A percentile compares a stretch with the other conserved stretches of the same genome.
These are phyloP conservation scores for Plebejus anna DNA, from an alignment of 2,888 invertebrate species.

Conservation along the genomic window DNA sequence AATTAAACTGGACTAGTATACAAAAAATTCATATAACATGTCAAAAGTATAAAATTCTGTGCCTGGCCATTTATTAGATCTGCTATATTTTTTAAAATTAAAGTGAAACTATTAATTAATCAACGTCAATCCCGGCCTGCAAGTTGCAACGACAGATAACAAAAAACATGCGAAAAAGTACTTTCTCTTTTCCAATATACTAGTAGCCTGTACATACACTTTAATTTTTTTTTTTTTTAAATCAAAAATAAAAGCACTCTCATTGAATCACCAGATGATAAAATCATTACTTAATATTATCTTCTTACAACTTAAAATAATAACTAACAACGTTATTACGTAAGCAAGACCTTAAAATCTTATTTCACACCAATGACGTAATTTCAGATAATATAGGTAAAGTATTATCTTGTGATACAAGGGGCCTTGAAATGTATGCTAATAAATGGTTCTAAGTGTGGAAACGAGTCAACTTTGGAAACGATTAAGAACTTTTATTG, in stretches of 20 bases:
- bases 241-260: background rate
- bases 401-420: conserved; percentile 16
- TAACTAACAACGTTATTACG: background rate
- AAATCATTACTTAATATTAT: background rate
- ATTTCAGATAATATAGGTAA: conserved; percentile 21
- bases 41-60: background rate
- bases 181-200: background rate
- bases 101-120: background rate
- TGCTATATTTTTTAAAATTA: background rate
- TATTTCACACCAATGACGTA: conserved; percentile 18
- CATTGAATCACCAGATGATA: background rate
- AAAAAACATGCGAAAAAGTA: background rate
- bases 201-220: background rate
- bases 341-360: background rate
- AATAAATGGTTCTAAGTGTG: conserved; percentile 22
- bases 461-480: conserved; percentile 6
- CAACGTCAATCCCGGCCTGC: background rate
- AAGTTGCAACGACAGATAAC: background rate
- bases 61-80: background rate
- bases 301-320: background rate
- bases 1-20: no score
- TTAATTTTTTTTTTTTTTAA: background rate
- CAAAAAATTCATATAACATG: no score
- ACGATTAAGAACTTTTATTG: background rate
- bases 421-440: conserved; percentile 22